Percentiles rank a stretch among this genome's conserved stretches.
phyloP scores from a whole-genome alignment of 2,113 vertebrate species.

The Pontoporia blainvillei region DNA sequence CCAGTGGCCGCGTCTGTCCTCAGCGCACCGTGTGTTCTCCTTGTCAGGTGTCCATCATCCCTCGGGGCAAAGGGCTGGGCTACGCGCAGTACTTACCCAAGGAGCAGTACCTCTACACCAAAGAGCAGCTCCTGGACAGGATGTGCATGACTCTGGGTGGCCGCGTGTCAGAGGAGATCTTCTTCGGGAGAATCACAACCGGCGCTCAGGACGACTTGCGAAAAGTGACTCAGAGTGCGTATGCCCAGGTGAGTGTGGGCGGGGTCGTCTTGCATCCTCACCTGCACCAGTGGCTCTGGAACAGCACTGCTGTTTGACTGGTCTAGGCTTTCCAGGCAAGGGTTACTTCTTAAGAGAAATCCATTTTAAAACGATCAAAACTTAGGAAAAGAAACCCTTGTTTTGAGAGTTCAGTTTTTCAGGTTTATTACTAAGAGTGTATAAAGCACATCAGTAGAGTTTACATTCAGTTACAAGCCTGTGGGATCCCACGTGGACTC shows the following conservation, averaged over 20 bases:
- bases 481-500: not conserved
- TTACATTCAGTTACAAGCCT: not conserved
- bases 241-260: conserved; percentile 88
- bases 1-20: not conserved
- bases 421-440: not conserved
- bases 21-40: not conserved
- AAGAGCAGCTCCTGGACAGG: conserved; percentile 96
- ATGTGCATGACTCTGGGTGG: conserved; percentile 99
- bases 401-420: not conserved
- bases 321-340: not conserved
- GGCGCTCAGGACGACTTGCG: conserved; percentile 96
- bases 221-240: conserved; percentile 97
- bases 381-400: not conserved
- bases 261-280: not conserved
- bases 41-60: conserved; percentile 96
- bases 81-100: conserved; percentile 97
- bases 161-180: conserved; percentile 94
- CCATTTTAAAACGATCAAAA: not conserved
- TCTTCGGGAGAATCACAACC: conserved; percentile 94
- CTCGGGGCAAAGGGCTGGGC: conserved; percentile 95
- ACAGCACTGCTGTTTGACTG: not conserved
- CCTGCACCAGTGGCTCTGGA: not conserved
- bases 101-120: conserved; percentile 96
- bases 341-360: not conserved
- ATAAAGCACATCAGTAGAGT: not conserved